Base-by-base conservation (phyloP, 2,113 vertebrate species). In the Hymenochirus boettgeri region DNA sequence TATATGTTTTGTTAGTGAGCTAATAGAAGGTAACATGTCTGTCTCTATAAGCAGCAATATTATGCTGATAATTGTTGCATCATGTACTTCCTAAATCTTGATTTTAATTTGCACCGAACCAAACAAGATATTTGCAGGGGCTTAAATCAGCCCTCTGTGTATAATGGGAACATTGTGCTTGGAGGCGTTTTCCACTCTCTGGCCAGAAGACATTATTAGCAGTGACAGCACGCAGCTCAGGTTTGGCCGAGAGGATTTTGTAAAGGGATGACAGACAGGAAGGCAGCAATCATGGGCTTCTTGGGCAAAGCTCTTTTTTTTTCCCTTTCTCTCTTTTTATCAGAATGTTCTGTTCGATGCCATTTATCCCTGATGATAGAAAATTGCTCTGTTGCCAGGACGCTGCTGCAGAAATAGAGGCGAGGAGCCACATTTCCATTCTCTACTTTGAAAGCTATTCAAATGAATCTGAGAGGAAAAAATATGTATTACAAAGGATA, bases 331-430 rank as follows among this genome's bases (percentile, higher is more conserved):
- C 77, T 76, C 15, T 81, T 87, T 90, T 91, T 91, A 93, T 91
- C 93, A 93, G 91, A 95, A 96, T 98, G 94, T 97, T 94, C 93
- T 96, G 92, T 96, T 98, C 94, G 91, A 95, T 94, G 94, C 92
- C 94, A 95, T 98, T 99, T 98, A 99, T 97, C 94, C 93, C 88
- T 97, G 96, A 99, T 99, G 96, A 99, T 99, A 98, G 96, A 98
- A 99, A 96, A 99, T 97, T 98, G 96, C 92, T 92, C 92, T 97
- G 96, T 98, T 98, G 96, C 96, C 93, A 95, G 94, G 95, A 96
- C 92, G 91, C 93, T 89, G 91, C 91, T 73, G 90, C 89, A 76
- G 91, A 93, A 96, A 97, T 95, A 93, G 94, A 93, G 94, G 94
- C 27, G 13, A 98, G 90, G 90, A 94, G 92, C 90, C 92, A 90